These are phyloP conservation scores for Drosophila burlai DNA, from an alignment of 1,140 invertebrate genomes.

Conservation along the genomic window DNA sequence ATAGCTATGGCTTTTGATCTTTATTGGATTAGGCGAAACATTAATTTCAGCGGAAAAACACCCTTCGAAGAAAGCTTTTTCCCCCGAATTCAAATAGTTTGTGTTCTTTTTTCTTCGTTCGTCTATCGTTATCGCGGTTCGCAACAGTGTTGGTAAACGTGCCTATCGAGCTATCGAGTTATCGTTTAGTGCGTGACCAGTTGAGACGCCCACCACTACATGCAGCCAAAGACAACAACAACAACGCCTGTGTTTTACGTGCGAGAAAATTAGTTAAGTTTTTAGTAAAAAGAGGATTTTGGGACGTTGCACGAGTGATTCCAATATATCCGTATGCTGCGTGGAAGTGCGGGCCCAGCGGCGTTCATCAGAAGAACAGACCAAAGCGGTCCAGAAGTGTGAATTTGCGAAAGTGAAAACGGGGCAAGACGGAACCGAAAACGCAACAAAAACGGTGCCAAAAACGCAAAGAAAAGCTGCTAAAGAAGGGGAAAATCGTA, in stretches of 20 bases:
- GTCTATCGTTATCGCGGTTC: conserved; percentile 5
- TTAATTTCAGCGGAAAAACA: conserved; percentile 45
- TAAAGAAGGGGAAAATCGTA: conserved; percentile 1
- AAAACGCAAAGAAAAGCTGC: conserved; percentile 43
- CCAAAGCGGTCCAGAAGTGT: conserved; percentile 30
- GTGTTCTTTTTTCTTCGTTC: background rate
- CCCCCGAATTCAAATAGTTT: conserved; percentile 26
- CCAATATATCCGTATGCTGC: conserved; percentile 58
- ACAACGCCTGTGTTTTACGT: conserved; percentile 68
- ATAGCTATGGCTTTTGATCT: conserved; percentile 62
- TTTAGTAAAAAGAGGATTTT: conserved; percentile 65
- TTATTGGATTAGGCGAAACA: conserved; percentile 59
- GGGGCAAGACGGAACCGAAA: conserved; percentile 35
- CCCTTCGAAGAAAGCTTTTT: conserved; percentile 32
- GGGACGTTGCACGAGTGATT: conserved; percentile 4
- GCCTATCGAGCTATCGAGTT: background rate
- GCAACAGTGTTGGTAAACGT: conserved; percentile 23
- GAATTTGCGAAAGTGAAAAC: conserved; percentile 68
- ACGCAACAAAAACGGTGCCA: conserved; percentile 49
- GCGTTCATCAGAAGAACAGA: conserved; percentile 24
- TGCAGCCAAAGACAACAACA: conserved; percentile 45
- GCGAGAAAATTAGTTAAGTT: conserved; percentile 81
- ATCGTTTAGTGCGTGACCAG: conserved; percentile 49
- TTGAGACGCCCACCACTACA: conserved; percentile 46
- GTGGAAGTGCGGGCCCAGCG: conserved; percentile 18